Percentiles rank a stretch among this genome's conserved stretches.
phyloP scores from a whole-genome alignment of 2,797 vertebrate species.

The Sparidentex hasta region DNA sequence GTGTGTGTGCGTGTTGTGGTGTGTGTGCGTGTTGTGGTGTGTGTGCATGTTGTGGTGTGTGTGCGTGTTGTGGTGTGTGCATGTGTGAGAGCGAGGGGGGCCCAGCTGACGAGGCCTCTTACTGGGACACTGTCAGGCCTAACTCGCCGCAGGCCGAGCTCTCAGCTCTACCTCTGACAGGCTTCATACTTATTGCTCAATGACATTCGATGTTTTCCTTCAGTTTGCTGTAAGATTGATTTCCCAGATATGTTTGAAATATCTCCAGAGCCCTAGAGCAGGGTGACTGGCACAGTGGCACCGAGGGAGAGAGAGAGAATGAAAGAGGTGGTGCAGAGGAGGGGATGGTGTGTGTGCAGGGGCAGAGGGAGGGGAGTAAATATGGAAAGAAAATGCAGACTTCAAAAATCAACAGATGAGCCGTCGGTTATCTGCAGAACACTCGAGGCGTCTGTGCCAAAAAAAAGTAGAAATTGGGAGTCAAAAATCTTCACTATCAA shows the following conservation, averaged over 20 bases:
- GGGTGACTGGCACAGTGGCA: constrained; percentile 82
- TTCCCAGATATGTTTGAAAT: constrained; percentile 94
- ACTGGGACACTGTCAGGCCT: constrained; percentile 88
- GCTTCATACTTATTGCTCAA: constrained; percentile 96
- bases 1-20: constrained; percentile 15
- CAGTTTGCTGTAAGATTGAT: constrained; percentile 97
- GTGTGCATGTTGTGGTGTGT: constrained; percentile 26
- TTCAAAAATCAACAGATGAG: constrained; percentile 29
- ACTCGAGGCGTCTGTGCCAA: neutral
- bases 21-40: constrained; percentile 72
- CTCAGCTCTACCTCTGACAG: constrained; percentile 93
- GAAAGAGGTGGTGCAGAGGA: constrained; percentile 35
- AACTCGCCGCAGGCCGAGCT: constrained; percentile 90
- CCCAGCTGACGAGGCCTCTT: constrained; percentile 89
- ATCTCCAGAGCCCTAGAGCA: constrained; percentile 93
- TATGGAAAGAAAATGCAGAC: constrained; percentile 22
- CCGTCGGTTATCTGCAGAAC: constrained; percentile 9
- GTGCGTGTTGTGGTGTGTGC: constrained; percentile 49
- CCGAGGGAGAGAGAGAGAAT: constrained; percentile 51
- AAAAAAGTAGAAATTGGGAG: neutral
- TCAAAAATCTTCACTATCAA: too few relatives aligned
- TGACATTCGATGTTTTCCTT: constrained; percentile 97
- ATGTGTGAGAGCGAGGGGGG: constrained; percentile 79
- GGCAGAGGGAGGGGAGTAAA: constrained; percentile 36
- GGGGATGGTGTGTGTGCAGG: constrained; percentile 29